Conservation (phyloP, 1,140 invertebrate species). For the Drosophila willistoni region DNA sequence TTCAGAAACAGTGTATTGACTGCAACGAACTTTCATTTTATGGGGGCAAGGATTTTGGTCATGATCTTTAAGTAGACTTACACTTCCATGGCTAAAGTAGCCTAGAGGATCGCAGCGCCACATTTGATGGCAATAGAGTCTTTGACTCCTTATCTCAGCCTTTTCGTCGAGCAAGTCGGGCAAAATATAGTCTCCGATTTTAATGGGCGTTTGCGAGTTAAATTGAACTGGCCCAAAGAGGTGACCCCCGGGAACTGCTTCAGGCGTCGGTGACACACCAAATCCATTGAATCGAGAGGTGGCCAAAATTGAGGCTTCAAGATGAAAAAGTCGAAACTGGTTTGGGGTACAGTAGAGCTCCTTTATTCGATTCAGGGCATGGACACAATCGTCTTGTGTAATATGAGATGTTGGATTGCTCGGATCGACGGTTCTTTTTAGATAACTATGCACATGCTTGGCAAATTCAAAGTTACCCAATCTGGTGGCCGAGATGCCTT, state of each 20-base stretch:
- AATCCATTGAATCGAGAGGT: slow-evolving; percentile 2
- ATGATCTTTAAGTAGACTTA: background rate
- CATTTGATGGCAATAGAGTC: background rate
- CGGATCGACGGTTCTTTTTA: background rate
- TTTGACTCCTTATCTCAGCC: background rate
- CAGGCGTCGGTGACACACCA: background rate
- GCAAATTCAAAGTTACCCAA: background rate
- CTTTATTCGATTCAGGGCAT: background rate
- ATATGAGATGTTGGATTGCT: background rate
- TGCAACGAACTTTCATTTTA: background rate
- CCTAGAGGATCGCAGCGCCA: slow-evolving; percentile 19
- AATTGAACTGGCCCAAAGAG: slow-evolving; percentile 7
- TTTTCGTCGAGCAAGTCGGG: background rate
- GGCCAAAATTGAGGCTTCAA: background rate
- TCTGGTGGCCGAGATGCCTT: background rate
- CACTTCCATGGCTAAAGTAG: background rate
- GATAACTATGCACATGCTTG: background rate
- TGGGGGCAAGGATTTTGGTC: background rate
- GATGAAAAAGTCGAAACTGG: background rate
- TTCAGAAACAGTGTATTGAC: background rate
- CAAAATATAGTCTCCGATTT: background rate
- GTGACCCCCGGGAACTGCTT: background rate
- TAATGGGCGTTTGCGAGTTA: background rate
- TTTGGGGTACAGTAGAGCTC: background rate
- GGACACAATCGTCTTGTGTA: background rate